These are phyloP conservation scores for Brachirus orientalis DNA, from an alignment of 2,113 vertebrate genomes.

Conservation along the genomic window DNA sequence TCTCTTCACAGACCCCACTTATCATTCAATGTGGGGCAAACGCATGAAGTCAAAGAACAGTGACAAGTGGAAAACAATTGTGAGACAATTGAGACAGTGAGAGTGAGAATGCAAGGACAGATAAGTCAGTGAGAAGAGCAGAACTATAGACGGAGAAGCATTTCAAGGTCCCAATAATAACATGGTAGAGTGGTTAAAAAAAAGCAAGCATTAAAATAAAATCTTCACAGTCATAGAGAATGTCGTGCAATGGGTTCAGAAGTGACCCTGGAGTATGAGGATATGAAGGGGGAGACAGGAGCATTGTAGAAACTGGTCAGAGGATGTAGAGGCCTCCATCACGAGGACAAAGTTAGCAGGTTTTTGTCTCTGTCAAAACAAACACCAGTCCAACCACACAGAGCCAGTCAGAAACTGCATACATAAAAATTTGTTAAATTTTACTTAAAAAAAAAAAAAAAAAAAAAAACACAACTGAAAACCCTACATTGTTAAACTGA, in stretches of 20 bases:
- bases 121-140: neutral
- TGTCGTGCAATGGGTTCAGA: constrained; percentile 27
- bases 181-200: constrained; percentile 47
- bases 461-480: constrained; percentile 1
- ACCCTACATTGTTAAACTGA: neutral
- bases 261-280: constrained; percentile 17
- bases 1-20: constrained; percentile 14
- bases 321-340: constrained; percentile 9
- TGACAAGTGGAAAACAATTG: constrained; percentile 17
- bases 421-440: neutral
- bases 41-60: constrained; percentile 11
- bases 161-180: constrained; percentile 20
- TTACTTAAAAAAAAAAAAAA: constrained; percentile 7
- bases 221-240: constrained; percentile 53
- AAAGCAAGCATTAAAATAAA: constrained; percentile 49
- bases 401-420: constrained; percentile 64
- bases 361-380: constrained; percentile 35
- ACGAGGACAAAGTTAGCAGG: neutral
- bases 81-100: constrained; percentile 5
- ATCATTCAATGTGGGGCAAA: constrained; percentile 20
- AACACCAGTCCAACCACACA: constrained; percentile 43
- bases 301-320: constrained; percentile 13
- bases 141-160: neutral
- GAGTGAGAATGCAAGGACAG: constrained; percentile 1
- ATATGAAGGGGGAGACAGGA: constrained; percentile 16